Evolutionary conservation across 2,797 vertebrate genomes (phyloP), one percentile per base, ranked within the genome.

Genomic region (Crypturellus tataupa): DNA sequence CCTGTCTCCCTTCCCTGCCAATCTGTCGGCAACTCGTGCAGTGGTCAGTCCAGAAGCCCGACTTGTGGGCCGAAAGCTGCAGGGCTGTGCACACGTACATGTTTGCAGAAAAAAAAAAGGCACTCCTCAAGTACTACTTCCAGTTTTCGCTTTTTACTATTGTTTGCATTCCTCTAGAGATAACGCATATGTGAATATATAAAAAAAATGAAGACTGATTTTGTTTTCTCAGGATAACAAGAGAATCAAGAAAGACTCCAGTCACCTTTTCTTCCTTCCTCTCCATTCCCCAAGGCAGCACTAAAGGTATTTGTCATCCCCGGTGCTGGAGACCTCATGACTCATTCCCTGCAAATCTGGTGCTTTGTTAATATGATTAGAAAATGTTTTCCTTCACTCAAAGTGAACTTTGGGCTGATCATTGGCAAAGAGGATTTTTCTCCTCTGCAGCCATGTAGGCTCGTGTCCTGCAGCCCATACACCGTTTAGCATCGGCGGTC

Each of bases 121-220:
- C 24, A 67, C 29, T 72, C 44, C 44, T 81, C 55, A 81, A 78
- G 59, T 71, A 21, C 44, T 59, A 33, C 46, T 62, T 65, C 51
- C 71, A 85, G 44, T 79, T 79, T 72, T 42, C 37, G 42, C 10
- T 46, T 78, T 86, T 80, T 72, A 76, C 55, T 9, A 1, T 37
- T 81, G 67, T 73, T 90, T 92, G 85, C 46, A 59, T 92, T 92
- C 51, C 76, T 79, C 27, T 42, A 23, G 21, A 84, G 40, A 49
- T 76, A 88, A 51, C 35, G 68, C 68, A 79, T 87, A 69, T 33
- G 27, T 63, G 59, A 82, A 76, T 25, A n/a, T n/a, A 69, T 51
- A 51, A 7, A 16, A 83, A 87, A 65, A 40, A 64, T 3, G 12
- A 77, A 46, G 21, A 49, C 8, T 24, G 2, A 13, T 60, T 75